These are phyloP conservation scores for Clarias platycephalus DNA, from an alignment of 2,797 vertebrate genomes.

Conservation along the genomic window DNA sequence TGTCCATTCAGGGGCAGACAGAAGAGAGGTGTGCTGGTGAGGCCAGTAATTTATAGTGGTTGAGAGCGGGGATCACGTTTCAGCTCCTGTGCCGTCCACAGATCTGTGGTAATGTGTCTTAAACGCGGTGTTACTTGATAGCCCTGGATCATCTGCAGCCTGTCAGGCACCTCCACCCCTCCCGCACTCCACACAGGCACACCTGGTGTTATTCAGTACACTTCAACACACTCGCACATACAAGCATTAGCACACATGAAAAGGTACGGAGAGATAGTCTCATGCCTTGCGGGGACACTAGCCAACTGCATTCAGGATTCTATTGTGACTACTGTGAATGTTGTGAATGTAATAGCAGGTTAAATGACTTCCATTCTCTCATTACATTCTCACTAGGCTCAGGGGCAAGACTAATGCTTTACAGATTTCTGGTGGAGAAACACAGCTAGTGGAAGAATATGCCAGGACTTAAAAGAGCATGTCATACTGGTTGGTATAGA, in stretches of 20 bases:
- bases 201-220: constrained; percentile 59
- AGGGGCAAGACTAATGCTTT: constrained; percentile 52
- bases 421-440: constrained; percentile 43
- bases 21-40: constrained; percentile 52
- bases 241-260: constrained; percentile 39
- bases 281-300: constrained; percentile 42
- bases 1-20: constrained; percentile 46
- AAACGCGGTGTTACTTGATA: constrained; percentile 64
- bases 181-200: constrained; percentile 49
- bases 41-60: constrained; percentile 65
- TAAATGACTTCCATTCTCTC: constrained; percentile 56
- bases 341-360: constrained; percentile 52
- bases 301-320: constrained; percentile 47
- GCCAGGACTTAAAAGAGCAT: constrained; percentile 29
- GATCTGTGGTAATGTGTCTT: constrained; percentile 67
- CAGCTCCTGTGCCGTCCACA: constrained; percentile 61
- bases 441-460: constrained; percentile 30
- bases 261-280: constrained; percentile 39
- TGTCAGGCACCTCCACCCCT: constrained; percentile 56
- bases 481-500: constrained; percentile 35
- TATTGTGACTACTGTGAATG: constrained; percentile 51
- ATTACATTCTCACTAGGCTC: constrained; percentile 49
- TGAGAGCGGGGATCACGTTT: constrained; percentile 62
- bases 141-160: constrained; percentile 63
- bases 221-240: constrained; percentile 43